Evolutionary conservation across 2,113 vertebrate genomes (phyloP).

Genomic region (Oenanthe melanoleuca): DNA sequence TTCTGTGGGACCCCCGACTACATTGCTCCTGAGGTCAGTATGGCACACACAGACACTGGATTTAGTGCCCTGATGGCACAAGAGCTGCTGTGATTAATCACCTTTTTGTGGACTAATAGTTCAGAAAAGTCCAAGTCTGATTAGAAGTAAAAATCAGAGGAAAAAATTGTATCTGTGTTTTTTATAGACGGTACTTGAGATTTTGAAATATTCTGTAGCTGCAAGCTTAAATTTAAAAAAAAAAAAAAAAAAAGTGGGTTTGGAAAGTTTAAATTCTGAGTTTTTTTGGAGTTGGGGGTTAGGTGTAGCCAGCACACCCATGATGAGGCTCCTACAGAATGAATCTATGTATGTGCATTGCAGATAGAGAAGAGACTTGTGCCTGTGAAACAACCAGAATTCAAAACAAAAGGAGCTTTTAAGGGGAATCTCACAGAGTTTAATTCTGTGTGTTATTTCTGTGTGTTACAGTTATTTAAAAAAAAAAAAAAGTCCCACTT

Average conservation of each 20-base stretch:
- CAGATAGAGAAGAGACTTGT: neutral
- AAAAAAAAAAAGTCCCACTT: neutral
- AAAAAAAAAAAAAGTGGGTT: neutral
- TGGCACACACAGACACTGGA: neutral
- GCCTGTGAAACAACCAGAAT: neutral
- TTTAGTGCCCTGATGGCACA: neutral
- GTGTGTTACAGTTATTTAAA: neutral
- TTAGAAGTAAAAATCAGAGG: neutral
- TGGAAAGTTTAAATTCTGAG: neutral
- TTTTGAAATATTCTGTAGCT: neutral
- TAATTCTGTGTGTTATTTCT: neutral
- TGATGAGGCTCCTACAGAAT: neutral
- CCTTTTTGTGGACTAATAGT: neutral
- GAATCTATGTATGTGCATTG: neutral
- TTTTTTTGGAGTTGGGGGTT: neutral
- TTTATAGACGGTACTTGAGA: neutral
- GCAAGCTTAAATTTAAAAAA: neutral
- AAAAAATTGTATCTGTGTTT: neutral
- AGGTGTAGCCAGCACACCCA: neutral
- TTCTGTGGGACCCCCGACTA: slow-evolving; percentile 99
- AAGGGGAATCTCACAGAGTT: neutral
- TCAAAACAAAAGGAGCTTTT: neutral
- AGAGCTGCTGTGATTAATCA: neutral
- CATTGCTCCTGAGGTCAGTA: slow-evolving; percentile 87
- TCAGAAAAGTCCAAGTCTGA: neutral